A percentile compares a stretch with the other conserved stretches of the same genome.
Conservation (phyloP, 2,113 vertebrate genomes). For the Leucopsar rothschildi region DNA sequence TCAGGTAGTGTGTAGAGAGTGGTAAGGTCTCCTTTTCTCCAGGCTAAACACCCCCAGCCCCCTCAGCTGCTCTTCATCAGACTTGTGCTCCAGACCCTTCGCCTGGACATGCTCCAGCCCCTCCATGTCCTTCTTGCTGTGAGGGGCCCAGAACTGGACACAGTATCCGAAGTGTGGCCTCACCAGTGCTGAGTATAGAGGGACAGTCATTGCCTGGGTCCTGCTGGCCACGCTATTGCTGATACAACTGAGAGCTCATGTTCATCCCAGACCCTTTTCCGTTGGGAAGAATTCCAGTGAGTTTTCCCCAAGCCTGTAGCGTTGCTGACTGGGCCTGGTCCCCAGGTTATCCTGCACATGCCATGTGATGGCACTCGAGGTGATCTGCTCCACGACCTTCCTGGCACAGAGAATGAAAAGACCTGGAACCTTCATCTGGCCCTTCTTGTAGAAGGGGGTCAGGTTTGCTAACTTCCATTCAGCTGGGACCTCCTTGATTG, state of each 20-base stretch:
- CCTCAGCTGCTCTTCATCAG: background rate
- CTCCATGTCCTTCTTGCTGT: background rate
- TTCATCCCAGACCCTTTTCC: background rate
- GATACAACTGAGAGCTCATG: background rate
- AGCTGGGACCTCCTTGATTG: background rate
- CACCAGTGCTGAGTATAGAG: background rate
- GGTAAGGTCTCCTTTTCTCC: background rate
- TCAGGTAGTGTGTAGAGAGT: background rate
- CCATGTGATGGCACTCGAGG: too few relatives aligned
- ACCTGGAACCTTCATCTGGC: fast-evolving
- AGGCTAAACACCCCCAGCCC: background rate
- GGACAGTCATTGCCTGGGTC: fast-evolving
- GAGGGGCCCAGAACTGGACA: background rate
- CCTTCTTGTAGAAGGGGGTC: background rate
- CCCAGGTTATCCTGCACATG: background rate
- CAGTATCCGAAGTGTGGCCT: background rate
- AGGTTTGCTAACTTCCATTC: background rate
- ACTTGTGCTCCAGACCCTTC: background rate
- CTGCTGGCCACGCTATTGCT: background rate
- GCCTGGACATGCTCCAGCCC: fast-evolving
- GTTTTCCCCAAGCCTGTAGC: background rate
- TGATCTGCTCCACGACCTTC: background rate
- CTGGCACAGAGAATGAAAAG: background rate
- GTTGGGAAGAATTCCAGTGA: background rate
- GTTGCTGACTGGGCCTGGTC: background rate